Evolutionary conservation across 2,113 vertebrate species (phyloP), one percentile per base, ranked within the genome.

Genomic region (Scortum barcoo): DNA sequence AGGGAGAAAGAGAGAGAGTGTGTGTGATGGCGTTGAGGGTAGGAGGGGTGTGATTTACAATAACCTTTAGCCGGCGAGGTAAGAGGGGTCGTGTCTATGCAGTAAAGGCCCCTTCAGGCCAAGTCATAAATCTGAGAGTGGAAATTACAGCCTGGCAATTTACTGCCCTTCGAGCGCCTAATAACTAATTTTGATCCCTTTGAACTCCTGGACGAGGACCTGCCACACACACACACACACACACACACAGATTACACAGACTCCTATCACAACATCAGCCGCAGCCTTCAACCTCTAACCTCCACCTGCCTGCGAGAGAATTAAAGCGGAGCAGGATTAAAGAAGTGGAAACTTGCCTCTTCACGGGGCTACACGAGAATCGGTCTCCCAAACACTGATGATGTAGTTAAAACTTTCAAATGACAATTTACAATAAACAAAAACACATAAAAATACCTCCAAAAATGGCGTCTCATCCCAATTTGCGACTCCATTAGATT

Each of bases 131-230:
- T 90, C 84, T 61, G 50, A 56, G 26, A 33, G 38, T 16, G 68
- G 71, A 86, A 92, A 93, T 92, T 89, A 92, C 77, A 81, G 68
- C 88, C 62, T 19, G 72, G 63, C 67, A 83, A 93, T 93, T 89
- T 91, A 90, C 80, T 24, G 74, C 88, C 86, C 80, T 42, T 88
- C 79, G 0, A 72, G 51, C 48, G 16, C 56, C 86, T 83, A 89
- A 93, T 86, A 93, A 88, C 87, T 85, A 85, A 90, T 91, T 92
- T 57, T 73, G 86, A 92, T 86, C 88, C 63, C 63, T 78, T 68
- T 85, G 85, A 81, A 86, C 68, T 60, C 60, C 66, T 5, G 51
- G 24, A 65, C 22, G n/a, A 69, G 26, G 66, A 33, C 33, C 33
- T 12, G 58, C 33, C 63, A 68, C 50, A 19, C 42, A 16, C 12